Percentiles rank a stretch among this genome's conserved stretches.
phyloP scores from a whole-genome alignment of 2,113 vertebrate species.

The Mus spicilegus region DNA sequence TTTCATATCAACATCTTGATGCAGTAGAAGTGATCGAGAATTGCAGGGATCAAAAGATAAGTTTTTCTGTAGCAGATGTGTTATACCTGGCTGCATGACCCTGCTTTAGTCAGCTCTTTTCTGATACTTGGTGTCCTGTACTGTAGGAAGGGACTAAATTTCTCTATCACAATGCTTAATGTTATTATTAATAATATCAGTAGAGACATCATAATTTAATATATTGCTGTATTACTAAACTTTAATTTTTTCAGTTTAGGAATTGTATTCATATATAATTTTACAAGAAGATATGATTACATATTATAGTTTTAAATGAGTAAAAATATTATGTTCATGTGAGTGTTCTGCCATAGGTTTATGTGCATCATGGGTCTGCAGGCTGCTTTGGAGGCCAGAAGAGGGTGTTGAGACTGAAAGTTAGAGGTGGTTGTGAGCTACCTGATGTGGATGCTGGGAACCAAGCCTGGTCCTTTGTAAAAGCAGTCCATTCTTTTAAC shows the following conservation, averaged over 20 bases:
- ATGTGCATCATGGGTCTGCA: background rate
- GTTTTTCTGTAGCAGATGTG: background rate
- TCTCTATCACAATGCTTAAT: constrained; percentile 19
- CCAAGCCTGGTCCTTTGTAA: background rate
- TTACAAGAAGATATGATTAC: background rate
- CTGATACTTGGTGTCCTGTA: constrained; percentile 20
- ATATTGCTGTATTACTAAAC: background rate
- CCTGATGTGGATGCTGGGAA: background rate
- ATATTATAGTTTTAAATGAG: background rate
- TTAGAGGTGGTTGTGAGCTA: background rate
- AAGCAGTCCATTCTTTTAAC: background rate
- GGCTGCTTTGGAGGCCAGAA: background rate
- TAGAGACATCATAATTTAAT: constrained; percentile 23
- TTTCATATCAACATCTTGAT: background rate
- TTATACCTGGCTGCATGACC: background rate
- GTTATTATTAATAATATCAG: constrained; percentile 34
- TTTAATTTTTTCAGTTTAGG: constrained; percentile 34
- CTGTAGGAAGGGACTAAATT: constrained; percentile 2
- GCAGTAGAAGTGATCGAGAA: background rate
- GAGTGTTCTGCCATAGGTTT: background rate
- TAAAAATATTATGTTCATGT: background rate
- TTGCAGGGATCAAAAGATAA: background rate
- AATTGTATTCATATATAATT: constrained; percentile 36
- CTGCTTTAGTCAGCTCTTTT: background rate
- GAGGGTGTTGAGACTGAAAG: background rate